Percentiles rank a stretch among this genome's conserved stretches.
Evolutionary conservation across 2,888 invertebrate species (phyloP).

Genomic region (Acleris holmiana): DNA sequence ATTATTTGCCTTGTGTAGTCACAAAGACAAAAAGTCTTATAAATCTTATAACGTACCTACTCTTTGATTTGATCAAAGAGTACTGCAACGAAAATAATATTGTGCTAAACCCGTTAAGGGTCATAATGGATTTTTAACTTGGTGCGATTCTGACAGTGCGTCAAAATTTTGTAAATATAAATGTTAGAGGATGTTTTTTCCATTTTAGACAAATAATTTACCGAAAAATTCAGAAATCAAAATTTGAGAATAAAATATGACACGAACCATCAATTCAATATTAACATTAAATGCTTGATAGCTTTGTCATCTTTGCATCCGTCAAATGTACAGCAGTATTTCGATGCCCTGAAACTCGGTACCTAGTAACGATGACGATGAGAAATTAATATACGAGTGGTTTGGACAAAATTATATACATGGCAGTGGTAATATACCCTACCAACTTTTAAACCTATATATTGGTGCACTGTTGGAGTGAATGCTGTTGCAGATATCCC

Average conservation of each 20-base stretch:
- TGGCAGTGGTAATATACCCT: too few species aligned
- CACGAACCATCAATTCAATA: too few species aligned
- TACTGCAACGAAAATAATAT: conserved; percentile 9
- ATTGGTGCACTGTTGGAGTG: conserved; percentile 1
- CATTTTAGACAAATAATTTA: too few species aligned
- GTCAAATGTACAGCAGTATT: neutral
- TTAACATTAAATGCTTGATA: neutral
- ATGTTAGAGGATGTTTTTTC: too few species aligned
- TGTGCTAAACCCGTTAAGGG: conserved; percentile 7
- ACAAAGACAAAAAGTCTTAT: conserved; percentile 3
- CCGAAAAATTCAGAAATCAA: too few species aligned
- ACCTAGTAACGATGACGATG: conserved; percentile 6
- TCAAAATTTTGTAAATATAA: conserved; percentile 3
- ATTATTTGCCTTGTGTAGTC: conserved; percentile 2
- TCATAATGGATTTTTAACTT: conserved; percentile 8
- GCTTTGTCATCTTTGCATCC: too few species aligned
- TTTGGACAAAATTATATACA: too few species aligned
- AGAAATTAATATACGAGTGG: conserved; percentile 2
- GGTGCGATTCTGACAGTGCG: conserved; percentile 5
- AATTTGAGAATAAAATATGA: too few species aligned
- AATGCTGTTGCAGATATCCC: too few species aligned
- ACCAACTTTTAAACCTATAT: neutral
- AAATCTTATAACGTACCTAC: neutral
- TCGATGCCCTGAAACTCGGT: neutral
- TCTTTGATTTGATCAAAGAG: conserved; percentile 10